These are phyloP conservation scores for Caretta caretta DNA, from an alignment of 2,113 vertebrate genomes.

Conservation along the genomic window DNA sequence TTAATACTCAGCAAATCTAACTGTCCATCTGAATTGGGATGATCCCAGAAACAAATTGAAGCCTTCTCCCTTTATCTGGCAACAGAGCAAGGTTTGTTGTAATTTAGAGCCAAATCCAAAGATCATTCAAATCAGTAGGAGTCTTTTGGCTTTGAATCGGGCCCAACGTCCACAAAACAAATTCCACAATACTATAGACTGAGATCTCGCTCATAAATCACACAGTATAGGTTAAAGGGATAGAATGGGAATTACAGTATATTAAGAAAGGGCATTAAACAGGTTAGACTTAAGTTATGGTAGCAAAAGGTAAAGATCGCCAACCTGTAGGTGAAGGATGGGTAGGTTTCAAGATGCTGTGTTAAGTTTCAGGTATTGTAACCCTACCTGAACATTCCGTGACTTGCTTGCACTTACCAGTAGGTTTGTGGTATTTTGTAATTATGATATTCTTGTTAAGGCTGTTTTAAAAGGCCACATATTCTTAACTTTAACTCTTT, in stretches of 20 bases:
- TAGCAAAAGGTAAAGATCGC: not conserved
- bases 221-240: not conserved
- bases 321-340: slow-evolving; percentile 13
- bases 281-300: slow-evolving; percentile 12
- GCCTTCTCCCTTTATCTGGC: not conserved
- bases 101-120: not conserved
- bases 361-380: slow-evolving; percentile 1
- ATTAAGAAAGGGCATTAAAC: not conserved
- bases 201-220: not conserved
- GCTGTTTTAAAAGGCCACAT: not conserved
- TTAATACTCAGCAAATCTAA: not conserved
- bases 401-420: not conserved
- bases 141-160: not conserved
- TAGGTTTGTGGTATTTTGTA: not conserved
- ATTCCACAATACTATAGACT: not conserved
- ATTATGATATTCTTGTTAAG: not conserved
- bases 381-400: not conserved
- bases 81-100: not conserved
- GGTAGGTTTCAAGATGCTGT: not conserved
- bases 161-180: not conserved
- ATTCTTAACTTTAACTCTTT: not conserved
- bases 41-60: not conserved
- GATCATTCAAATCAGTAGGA: not conserved
- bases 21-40: not conserved
- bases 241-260: not conserved